Evolutionary conservation across 1,140 invertebrate genomes (phyloP).

Genomic region (Nasonia giraulti): DNA sequence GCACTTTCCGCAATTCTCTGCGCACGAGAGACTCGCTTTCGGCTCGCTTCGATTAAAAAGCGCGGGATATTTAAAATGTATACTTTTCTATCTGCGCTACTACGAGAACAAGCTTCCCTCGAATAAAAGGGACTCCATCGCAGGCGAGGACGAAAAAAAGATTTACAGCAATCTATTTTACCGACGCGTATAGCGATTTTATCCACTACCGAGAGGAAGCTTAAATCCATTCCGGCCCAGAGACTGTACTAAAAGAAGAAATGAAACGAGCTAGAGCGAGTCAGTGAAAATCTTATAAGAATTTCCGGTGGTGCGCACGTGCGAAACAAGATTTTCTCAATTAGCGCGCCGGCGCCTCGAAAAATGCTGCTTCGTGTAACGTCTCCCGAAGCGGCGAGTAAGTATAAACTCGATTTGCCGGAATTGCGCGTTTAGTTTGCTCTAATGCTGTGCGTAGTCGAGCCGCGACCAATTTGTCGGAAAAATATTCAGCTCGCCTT

Average conservation of each 20-base stretch:
- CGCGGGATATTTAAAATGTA: too few relatives aligned
- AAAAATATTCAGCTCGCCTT: slow-evolving; percentile 46
- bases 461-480: slow-evolving; percentile 36
- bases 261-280: not conserved
- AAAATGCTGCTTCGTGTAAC: not conserved
- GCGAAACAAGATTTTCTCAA: slow-evolving; percentile 37
- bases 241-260: not conserved
- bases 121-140: too few relatives aligned
- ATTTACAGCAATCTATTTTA: not conserved
- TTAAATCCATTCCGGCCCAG: not conserved
- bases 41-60: too few relatives aligned
- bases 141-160: not conserved
- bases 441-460: slow-evolving; percentile 32
- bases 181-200: not conserved
- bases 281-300: slow-evolving; percentile 25
- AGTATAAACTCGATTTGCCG: slow-evolving; percentile 30
- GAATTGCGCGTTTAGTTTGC: slow-evolving; percentile 42
- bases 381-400: not conserved
- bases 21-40: not conserved
- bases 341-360: not conserved
- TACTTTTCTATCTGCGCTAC: too few relatives aligned
- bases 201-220: not conserved
- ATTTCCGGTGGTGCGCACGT: not conserved
- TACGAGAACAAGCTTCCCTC: too few relatives aligned
- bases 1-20: not conserved